A percentile compares a stretch with the other conserved stretches of the same genome.
Conservation (phyloP, 2,888 invertebrate genomes). For the Archips crataeganus region DNA sequence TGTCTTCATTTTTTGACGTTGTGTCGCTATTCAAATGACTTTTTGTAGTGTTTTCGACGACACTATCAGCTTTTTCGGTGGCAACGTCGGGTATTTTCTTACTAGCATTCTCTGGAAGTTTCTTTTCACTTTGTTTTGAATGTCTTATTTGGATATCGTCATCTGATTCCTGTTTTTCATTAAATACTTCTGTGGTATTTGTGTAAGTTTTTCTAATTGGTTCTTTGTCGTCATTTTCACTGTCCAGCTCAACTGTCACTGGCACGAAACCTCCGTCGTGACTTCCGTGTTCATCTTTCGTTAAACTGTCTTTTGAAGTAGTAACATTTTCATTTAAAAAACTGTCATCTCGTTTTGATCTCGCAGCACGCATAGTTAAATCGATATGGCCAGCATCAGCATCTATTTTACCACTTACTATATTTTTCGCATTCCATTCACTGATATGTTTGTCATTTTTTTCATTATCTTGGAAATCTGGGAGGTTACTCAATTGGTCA, state of each 20-base stretch:
- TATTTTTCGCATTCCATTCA: neutral
- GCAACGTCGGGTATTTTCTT: neutral
- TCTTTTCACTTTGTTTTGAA: neutral
- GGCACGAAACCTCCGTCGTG: neutral
- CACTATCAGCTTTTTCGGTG: neutral
- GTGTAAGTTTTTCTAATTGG: neutral
- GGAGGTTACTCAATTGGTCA: neutral
- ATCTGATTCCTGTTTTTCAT: neutral
- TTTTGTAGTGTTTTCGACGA: neutral
- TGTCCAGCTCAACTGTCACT: neutral
- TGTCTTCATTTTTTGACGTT: neutral
- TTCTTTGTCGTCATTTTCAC: neutral
- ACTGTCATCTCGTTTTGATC: constrained; percentile 1
- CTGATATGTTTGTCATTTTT: neutral
- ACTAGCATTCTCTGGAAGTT: neutral
- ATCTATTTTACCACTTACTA: constrained; percentile 39
- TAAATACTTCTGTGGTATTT: neutral
- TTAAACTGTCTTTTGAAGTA: neutral
- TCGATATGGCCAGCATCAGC: constrained; percentile 45
- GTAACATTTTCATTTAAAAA: neutral
- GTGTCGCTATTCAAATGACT: neutral
- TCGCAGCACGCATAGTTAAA: constrained; percentile 44
- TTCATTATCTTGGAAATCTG: neutral
- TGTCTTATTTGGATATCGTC: neutral
- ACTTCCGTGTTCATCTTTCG: neutral